phyloP scores from a whole-genome alignment of 2,888 invertebrate genomes.

The Agriopis leucophaearia region DNA sequence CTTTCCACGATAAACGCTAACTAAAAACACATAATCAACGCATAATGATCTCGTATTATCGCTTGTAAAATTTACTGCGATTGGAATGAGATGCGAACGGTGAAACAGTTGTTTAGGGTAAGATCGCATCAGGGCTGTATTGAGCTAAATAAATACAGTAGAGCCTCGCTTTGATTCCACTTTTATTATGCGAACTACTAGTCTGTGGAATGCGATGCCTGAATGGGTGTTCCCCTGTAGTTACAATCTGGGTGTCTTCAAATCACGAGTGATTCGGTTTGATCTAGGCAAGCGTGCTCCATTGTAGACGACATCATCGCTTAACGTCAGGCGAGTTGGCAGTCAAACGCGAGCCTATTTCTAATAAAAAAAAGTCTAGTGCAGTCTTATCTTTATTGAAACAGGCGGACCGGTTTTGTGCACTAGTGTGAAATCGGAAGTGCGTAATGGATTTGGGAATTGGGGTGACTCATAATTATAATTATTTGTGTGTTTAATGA shows the following conservation, averaged over 20 bases:
- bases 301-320: too few species aligned
- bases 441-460: constrained; percentile 11
- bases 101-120: constrained; percentile 29
- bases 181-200: too few species aligned
- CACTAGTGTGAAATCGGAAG: constrained; percentile 39
- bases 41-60: constrained; percentile 47
- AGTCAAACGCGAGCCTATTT: too few species aligned
- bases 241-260: too few species aligned
- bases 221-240: too few species aligned
- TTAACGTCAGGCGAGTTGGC: too few species aligned
- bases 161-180: too few species aligned
- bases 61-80: constrained; percentile 52
- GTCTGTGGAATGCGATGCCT: too few species aligned
- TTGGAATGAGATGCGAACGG: constrained; percentile 37
- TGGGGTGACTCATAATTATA: constrained; percentile 12
- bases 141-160: not conserved
- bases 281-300: too few species aligned
- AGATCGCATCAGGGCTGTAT: not conserved
- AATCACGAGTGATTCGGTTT: too few species aligned
- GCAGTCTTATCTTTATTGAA: not conserved
- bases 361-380: too few species aligned
- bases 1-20: constrained; percentile 44
- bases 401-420: constrained; percentile 40
- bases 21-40: constrained; percentile 47
- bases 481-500: constrained; percentile 33